phyloP scores from a whole-genome alignment of 1,140 invertebrate species.

The Drosophila miranda region DNA sequence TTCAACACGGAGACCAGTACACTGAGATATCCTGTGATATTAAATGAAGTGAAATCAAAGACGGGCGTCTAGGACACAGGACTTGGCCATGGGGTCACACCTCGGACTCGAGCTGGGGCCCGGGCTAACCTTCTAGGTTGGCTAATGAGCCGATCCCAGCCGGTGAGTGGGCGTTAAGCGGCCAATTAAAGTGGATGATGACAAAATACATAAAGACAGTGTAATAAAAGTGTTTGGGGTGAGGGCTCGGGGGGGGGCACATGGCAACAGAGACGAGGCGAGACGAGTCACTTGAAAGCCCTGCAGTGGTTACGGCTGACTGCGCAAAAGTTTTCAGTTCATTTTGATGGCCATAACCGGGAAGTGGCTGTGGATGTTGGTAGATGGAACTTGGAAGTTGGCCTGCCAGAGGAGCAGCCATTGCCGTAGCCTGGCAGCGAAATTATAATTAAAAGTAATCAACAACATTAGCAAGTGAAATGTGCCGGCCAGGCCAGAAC shows the following conservation, averaged over 20 bases:
- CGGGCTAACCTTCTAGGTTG: background rate
- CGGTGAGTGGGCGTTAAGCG: conserved; percentile 58
- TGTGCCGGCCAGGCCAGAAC: conserved; percentile 44
- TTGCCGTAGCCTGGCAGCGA: conserved; percentile 68
- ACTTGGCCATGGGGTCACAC: background rate
- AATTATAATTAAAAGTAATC: conserved; percentile 80
- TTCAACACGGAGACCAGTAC: background rate
- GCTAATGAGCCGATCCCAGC: conserved; percentile 51
- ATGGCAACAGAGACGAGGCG: conserved; percentile 13
- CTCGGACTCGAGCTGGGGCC: conserved; percentile 7
- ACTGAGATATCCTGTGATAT: conserved; percentile 1
- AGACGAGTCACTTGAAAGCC: conserved; percentile 27
- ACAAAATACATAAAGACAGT: conserved; percentile 37
- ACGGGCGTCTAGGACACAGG: background rate
- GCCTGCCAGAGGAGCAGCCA: conserved; percentile 36
- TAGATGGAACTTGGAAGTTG: background rate
- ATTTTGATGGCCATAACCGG: conserved; percentile 47
- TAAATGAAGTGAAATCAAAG: conserved; percentile 45
- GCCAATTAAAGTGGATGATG: conserved; percentile 65
- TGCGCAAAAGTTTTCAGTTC: conserved; percentile 61
- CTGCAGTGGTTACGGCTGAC: conserved; percentile 54
- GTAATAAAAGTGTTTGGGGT: conserved; percentile 24
- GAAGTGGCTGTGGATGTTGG: conserved; percentile 10
- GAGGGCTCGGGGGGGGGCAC: background rate
- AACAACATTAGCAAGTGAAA: conserved; percentile 75